phyloP scores from a whole-genome alignment of 2,888 invertebrate species.

The Lissocephala sabroskyi region DNA sequence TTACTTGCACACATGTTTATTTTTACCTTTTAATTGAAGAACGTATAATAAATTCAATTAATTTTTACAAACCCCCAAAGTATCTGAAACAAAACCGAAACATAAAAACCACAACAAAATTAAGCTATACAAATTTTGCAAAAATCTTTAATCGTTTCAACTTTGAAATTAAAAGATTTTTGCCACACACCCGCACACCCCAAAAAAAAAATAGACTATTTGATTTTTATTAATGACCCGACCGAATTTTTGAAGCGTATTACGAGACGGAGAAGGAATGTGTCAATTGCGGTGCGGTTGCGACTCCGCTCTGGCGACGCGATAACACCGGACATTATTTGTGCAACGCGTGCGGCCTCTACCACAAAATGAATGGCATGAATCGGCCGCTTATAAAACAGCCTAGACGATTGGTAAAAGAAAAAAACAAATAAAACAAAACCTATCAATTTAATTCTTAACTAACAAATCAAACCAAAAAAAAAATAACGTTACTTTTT shows the following conservation, averaged over 20 bases:
- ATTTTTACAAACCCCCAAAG: conserved; percentile 53
- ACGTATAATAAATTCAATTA: conserved; percentile 73
- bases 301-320: conserved; percentile 98
- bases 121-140: conserved; percentile 6
- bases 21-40: conserved; percentile 11
- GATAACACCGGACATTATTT: conserved; percentile 99
- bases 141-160: background rate
- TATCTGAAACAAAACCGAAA: conserved; percentile 22
- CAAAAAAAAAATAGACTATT: conserved; percentile 12
- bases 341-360: conserved; percentile 99
- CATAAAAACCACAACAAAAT: conserved; percentile 15
- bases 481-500: too few species aligned
- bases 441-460: conserved; percentile 3
- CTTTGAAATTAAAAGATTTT: conserved; percentile 10
- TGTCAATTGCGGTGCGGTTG: conserved; percentile 97
- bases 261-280: conserved; percentile 88
- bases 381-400: conserved; percentile 93
- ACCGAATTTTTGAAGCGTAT: conserved; percentile 71
- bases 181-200: conserved; percentile 19
- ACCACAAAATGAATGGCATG: conserved; percentile 97
- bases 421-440: conserved; percentile 19
- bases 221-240: conserved; percentile 13
- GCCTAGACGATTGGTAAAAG: conserved; percentile 90
- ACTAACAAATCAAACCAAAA: conserved; percentile 15
- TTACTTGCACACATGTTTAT: too few species aligned